Base-by-base conservation (phyloP, 2,797 vertebrate genomes). In the Pogoniulus pusillus region DNA sequence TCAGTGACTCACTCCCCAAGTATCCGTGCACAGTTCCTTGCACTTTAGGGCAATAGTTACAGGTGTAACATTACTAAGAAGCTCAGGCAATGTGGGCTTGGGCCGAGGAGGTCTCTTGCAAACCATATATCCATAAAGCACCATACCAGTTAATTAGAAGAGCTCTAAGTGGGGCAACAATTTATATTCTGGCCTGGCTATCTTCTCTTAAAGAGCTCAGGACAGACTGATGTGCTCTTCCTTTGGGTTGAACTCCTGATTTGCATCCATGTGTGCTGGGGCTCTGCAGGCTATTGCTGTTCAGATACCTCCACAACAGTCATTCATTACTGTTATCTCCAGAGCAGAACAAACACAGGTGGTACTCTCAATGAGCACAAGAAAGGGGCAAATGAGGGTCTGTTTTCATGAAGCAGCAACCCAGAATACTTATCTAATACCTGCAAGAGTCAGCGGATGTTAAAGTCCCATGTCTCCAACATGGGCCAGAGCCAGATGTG, bases 401-500 rank as follows among this genome's bases (percentile, higher is more conserved):
- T 73, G 62, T 70, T 88, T 85, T 74, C 57, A 47, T 29, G 41
- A 80, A 35, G 29, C 62, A 80, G 47, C 51, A 77, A 60, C 16
- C 19, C 70, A 64, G 65, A 84, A 72, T 29, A 63, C 55, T 91
- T 49, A 80, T 27, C 82, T 89, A 73, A 76, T 87, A 51, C 53
- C 77, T 77, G 51, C 57, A 84, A 58, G 35, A 92, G 60, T 76
- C 80, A 86, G 81, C 82, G 91, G 68, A 71, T 80, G 64, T 77
- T 92, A 64, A 89, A 87, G 39, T 70, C 35, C 45, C 49, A 54
- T 87, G 89, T 76, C 82, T 95, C 87, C 9, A 9, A 13, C 76
- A 58, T 68, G 80, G 71, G 77, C 58, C 62, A 74, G 82, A 84
- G 85, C 66, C 94, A 96, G 77, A 82, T 73, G 60, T 86, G 82